Conservation (phyloP, 2,113 vertebrate species). For the Cynocephalus volans region DNA sequence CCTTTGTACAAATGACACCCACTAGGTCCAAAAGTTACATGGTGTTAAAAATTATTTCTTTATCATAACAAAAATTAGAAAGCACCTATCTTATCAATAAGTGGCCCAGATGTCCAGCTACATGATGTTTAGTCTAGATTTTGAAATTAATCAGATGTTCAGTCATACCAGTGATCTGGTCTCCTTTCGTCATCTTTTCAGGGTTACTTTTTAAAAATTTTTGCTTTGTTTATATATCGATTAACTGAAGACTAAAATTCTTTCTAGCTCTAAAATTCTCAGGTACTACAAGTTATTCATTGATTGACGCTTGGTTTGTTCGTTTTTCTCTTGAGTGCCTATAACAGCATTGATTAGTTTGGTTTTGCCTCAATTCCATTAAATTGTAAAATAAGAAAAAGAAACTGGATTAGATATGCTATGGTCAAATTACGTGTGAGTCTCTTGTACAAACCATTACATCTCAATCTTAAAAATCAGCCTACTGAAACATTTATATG, state of each 20-base stretch:
- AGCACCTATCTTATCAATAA: neutral
- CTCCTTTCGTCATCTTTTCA: neutral
- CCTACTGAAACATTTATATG: neutral
- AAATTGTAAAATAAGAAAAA: conserved; percentile 7
- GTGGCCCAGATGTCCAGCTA: neutral
- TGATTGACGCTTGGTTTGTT: neutral
- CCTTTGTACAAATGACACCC: neutral
- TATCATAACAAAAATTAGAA: conserved; percentile 7
- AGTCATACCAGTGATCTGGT: neutral
- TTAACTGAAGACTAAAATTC: neutral
- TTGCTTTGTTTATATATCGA: neutral
- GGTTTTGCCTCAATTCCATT: conserved; percentile 42
- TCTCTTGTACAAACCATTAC: neutral
- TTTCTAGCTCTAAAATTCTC: conserved; percentile 1
- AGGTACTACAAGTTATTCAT: conserved; percentile 1
- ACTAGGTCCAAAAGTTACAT: neutral
- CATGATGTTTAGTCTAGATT: neutral
- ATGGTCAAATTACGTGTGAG: neutral
- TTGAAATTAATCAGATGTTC: conserved; percentile 1
- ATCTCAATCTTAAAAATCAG: conserved; percentile 13
- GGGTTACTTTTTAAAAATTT: neutral
- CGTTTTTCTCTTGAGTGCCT: neutral
- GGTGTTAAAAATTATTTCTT: conserved; percentile 12
- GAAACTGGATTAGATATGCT: neutral
- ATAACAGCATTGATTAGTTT: conserved; percentile 18